Percentiles rank a stretch among this genome's conserved stretches.
These are phyloP conservation scores for Centruroides sculpturatus DNA, from an alignment of 1,140 invertebrate genomes.

Conservation along the genomic window DNA sequence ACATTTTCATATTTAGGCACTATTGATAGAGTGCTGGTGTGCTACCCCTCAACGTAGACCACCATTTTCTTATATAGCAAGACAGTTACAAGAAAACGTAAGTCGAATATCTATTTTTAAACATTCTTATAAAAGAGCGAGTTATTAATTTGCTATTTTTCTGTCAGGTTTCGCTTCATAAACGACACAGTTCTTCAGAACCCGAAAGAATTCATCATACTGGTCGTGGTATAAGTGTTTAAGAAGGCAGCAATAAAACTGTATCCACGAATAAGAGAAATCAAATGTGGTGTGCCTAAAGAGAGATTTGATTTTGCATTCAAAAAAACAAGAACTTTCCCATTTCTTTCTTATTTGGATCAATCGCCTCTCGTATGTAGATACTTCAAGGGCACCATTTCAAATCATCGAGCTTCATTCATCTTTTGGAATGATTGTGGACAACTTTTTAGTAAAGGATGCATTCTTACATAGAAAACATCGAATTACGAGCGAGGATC, in stretches of 20 bases:
- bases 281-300: not conserved
- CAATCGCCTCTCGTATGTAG: too few relatives aligned
- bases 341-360: too few relatives aligned
- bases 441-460: too few relatives aligned
- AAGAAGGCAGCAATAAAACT: not conserved
- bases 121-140: not conserved
- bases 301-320: not conserved
- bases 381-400: too few relatives aligned
- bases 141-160: not conserved
- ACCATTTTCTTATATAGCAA: constrained; percentile 22
- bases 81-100: constrained; percentile 16
- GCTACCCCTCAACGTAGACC: constrained; percentile 21
- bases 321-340: too few relatives aligned
- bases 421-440: too few relatives aligned
- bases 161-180: constrained; percentile 20
- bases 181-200: constrained; percentile 26
- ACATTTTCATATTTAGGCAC: constrained; percentile 1
- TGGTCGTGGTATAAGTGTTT: constrained; percentile 3
- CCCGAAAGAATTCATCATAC: constrained; percentile 23
- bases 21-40: constrained; percentile 27
- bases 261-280: not conserved
- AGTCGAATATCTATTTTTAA: not conserved
- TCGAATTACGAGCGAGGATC: too few relatives aligned
- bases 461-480: too few relatives aligned
- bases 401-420: too few relatives aligned